Base-by-base conservation (phyloP, 2,113 vertebrate species). In the Benitochromis conjunctus region DNA sequence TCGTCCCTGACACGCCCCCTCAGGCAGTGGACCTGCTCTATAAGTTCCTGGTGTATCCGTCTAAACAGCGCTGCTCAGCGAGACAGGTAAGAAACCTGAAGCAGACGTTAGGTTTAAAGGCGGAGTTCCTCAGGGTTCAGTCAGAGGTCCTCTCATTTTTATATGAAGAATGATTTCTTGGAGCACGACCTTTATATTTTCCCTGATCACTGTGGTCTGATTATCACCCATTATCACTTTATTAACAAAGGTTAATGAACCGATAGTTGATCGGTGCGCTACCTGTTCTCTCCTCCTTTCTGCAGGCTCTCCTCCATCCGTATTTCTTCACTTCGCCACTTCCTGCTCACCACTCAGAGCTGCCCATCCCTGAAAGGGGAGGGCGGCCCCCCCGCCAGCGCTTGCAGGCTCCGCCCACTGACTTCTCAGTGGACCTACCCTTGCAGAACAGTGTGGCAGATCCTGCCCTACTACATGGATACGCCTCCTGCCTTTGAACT, bases 321-420 rank as follows among this genome's bases (percentile, higher is more conserved):
- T 98, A 97, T 93, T 98, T 98, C 95, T 98, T 98, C 94, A 95
- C 95, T 1, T 93, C 96, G 14, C 97, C 97, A 2, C 94, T 98
- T 80, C 97, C 97, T 1, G 97, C 97, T 53, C 97, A 98, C 87
- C 98, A 97, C 88, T 98, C 97, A 0, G 97, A 98, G 94, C 96
- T 98, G 56, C 97, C 97, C 8, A 96, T 97, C 62, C 97, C 97
- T 76, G 96, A 97, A 86, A 94, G 96, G 4, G 96, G 94, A 6
- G 96, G 95, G 1, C 94, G 94, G 2, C 96, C 92, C 64, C 94
- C 91, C 64, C 95, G 84, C 34, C 97, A 92, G 94, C 95, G 83
- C 13, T 95, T 90, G 29, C 97, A 97, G 34, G 92, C 92, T 46
- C 96, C 96, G 2, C 94, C 97, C 60, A 86, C 94, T 2, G 97